Conservation (phyloP, 2,113 vertebrate species). For the Protobothrops mucrosquamatus region DNA sequence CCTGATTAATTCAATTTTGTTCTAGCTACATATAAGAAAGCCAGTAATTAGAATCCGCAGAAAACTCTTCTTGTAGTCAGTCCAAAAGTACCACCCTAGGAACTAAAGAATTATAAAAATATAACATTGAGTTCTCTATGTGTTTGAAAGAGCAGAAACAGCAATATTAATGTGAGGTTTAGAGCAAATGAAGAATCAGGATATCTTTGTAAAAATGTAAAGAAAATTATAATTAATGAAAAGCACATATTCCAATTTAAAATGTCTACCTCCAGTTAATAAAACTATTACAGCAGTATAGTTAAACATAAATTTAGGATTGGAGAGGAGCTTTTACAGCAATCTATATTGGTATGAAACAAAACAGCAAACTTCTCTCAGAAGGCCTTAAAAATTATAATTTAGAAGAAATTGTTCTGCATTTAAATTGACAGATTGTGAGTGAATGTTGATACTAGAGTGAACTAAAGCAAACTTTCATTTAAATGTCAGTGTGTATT, state of each 20-base stretch:
- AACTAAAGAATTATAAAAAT: not conserved
- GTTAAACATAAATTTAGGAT: not conserved
- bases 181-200: not conserved
- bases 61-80: not conserved
- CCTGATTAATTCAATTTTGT: not conserved
- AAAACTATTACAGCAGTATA: not conserved
- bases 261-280: not conserved
- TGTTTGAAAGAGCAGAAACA: not conserved
- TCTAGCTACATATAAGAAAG: not conserved
- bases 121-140: not conserved
- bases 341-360: not conserved
- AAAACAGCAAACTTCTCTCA: slow-evolving; percentile 16
- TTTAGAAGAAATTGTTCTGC: not conserved
- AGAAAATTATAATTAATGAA: not conserved
- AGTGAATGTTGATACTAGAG: slow-evolving; percentile 24
- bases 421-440: not conserved
- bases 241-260: not conserved
- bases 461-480: slow-evolving; percentile 29
- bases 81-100: not conserved
- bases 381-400: not conserved
- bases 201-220: not conserved
- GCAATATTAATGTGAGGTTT: not conserved
- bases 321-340: slow-evolving; percentile 2
- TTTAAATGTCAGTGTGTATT: not conserved
- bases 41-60: not conserved